A percentile compares a stretch with the other conserved stretches of the same genome.
phyloP scores from a whole-genome alignment of 2,113 vertebrate species.

The Salvelinus namaycush region DNA sequence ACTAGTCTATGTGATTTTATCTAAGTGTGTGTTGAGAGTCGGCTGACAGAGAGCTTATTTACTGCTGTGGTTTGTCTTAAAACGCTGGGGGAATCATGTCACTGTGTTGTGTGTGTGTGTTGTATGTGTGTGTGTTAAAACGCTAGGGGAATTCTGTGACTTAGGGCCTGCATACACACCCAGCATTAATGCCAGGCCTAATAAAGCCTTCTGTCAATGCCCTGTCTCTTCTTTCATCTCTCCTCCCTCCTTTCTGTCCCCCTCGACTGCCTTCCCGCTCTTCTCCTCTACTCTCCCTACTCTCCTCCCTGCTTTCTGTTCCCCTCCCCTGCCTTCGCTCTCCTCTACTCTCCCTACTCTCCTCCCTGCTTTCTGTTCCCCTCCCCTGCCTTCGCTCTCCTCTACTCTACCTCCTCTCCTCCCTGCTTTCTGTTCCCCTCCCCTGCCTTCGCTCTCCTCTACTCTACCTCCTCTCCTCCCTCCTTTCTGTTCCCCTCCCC shows the following conservation, averaged over 20 bases:
- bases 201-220: constrained; percentile 4
- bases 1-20: not conserved
- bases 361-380: not conserved
- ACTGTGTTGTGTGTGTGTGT: no score
- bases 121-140: not conserved
- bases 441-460: not conserved
- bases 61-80: no score
- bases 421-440: not conserved
- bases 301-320: not conserved
- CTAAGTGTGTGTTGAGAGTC: no score
- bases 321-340: not conserved
- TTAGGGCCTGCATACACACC: constrained; percentile 5
- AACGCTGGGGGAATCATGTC: no score
- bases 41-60: no score
- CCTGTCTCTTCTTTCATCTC: not conserved
- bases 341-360: not conserved
- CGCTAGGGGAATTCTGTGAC: constrained; percentile 3
- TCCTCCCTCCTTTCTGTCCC: not conserved
- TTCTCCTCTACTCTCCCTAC: not conserved
- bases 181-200: constrained; percentile 1
- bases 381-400: not conserved
- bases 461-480: not conserved
- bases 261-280: not conserved
- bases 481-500: not conserved
- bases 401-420: not conserved